Evolutionary conservation across 2,797 vertebrate genomes (phyloP).

Genomic region (Oreonectes daqikongensis): DNA sequence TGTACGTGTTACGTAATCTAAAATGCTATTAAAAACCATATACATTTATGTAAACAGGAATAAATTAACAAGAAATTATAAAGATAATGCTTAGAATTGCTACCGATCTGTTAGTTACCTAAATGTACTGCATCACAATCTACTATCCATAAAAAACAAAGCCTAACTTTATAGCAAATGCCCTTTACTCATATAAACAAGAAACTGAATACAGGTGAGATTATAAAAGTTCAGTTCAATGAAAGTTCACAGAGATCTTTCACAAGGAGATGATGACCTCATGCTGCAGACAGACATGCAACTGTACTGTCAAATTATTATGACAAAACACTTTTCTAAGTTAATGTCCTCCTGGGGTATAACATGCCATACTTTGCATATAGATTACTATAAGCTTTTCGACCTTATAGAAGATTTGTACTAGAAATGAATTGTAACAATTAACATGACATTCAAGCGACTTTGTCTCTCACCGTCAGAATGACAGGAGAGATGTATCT

Average conservation of each 20-base stretch:
- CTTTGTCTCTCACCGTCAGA: slow-evolving; percentile 55
- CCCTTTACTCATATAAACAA: background rate
- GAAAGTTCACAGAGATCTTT: background rate
- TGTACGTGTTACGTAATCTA: too few relatives aligned
- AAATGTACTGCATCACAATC: background rate
- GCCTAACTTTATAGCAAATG: background rate
- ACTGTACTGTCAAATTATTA: background rate
- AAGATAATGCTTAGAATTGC: background rate
- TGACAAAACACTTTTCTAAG: too few relatives aligned
- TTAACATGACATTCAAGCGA: background rate
- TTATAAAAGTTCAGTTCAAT: slow-evolving; percentile 5
- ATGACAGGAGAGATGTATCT: slow-evolving; percentile 73
- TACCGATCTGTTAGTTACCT: background rate
- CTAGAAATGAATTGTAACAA: background rate
- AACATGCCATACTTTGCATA: too few relatives aligned
- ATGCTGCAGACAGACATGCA: background rate
- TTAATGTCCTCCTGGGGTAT: too few relatives aligned
- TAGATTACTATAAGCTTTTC: too few relatives aligned
- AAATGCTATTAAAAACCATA: background rate
- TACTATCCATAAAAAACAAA: background rate
- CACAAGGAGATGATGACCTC: background rate
- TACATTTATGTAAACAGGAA: too few relatives aligned
- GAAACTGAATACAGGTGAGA: background rate
- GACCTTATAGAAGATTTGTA: too few relatives aligned
- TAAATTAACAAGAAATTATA: too few relatives aligned